phyloP scores from a whole-genome alignment of 2,797 vertebrate species.

The Spea hammondii region DNA sequence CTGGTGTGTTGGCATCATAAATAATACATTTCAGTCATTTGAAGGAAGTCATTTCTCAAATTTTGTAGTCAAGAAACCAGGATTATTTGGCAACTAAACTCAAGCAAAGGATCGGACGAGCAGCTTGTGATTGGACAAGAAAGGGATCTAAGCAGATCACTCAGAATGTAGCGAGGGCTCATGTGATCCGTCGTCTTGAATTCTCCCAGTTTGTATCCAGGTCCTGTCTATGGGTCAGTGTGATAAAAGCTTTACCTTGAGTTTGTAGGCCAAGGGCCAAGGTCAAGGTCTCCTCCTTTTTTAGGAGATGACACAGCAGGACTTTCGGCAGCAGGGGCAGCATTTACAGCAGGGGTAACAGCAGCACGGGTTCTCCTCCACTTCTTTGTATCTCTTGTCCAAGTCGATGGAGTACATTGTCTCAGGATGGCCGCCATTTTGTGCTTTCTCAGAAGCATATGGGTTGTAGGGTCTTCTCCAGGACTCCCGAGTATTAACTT shows the following conservation, averaged over 20 bases:
- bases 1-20: constrained; percentile 6
- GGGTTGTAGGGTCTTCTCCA: constrained; percentile 64
- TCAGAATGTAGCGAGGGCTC: too few species aligned
- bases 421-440: constrained; percentile 10
- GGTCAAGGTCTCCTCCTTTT: background rate
- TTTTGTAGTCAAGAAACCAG: background rate
- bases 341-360: constrained; percentile 69
- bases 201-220: background rate
- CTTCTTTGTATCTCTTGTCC: constrained; percentile 55
- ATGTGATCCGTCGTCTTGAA: too few species aligned
- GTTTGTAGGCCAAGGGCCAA: constrained; percentile 1
- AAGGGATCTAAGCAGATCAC: too few species aligned
- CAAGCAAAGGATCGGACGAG: background rate
- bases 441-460: constrained; percentile 58
- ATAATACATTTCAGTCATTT: background rate
- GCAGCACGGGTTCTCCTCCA: constrained; percentile 60
- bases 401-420: constrained; percentile 61
- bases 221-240: background rate
- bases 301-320: constrained; percentile 63
- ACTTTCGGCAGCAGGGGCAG: constrained; percentile 59
- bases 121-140: background rate
- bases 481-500: constrained; percentile 47
- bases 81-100: constrained; percentile 22
- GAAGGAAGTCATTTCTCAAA: too few species aligned
- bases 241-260: constrained; percentile 14